These are phyloP conservation scores for Catharus ustulatus DNA, from an alignment of 2,797 vertebrate species.

Conservation along the genomic window DNA sequence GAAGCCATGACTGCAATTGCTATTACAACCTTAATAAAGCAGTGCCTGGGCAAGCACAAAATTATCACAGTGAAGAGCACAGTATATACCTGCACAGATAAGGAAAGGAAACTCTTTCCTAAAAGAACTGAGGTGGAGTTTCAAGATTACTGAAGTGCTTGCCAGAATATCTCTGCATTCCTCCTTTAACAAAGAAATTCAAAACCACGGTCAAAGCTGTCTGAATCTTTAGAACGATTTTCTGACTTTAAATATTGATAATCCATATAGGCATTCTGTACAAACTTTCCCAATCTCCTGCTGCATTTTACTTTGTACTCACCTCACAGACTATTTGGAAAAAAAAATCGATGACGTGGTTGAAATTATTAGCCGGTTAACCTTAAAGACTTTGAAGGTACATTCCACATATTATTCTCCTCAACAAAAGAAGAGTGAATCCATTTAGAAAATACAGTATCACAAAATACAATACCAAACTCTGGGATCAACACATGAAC, in stretches of 20 bases:
- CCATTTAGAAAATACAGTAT: not conserved
- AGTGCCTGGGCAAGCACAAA: not conserved
- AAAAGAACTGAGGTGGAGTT: slow-evolving; percentile 5
- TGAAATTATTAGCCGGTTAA: not conserved
- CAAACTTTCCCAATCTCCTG: not conserved
- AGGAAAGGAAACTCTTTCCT: not conserved
- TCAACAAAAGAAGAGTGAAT: not conserved
- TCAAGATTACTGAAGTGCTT: slow-evolving; percentile 20
- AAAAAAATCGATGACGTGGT: not conserved
- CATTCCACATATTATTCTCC: not conserved
- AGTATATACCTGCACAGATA: not conserved
- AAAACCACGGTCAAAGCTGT: not conserved
- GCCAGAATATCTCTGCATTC: not conserved
- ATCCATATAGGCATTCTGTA: not conserved
- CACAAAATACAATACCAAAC: not conserved
- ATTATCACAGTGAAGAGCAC: not conserved
- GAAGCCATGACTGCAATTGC: not conserved
- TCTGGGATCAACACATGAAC: not conserved
- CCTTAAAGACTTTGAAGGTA: not conserved
- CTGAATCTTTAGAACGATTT: not conserved
- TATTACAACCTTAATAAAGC: not conserved
- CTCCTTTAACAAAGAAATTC: slow-evolving; percentile 12
- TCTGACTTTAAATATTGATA: not conserved
- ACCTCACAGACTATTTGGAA: not conserved
- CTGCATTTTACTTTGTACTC: not conserved